Base-by-base conservation (phyloP, 2,113 vertebrate species). In the Oxygymnocypris stewartii region DNA sequence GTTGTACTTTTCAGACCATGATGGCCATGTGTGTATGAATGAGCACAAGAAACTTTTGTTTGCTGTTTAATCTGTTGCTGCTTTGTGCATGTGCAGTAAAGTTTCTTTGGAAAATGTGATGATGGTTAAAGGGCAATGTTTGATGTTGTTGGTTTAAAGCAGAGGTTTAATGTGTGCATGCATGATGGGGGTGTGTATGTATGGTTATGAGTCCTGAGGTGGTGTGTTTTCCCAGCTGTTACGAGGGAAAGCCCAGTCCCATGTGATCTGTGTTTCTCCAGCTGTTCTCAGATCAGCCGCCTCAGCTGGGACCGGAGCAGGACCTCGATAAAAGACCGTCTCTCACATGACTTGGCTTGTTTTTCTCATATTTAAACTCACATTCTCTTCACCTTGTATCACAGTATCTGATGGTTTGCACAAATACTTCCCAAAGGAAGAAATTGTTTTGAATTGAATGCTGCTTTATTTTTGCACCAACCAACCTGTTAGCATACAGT, bases 141-240 rank as follows among this genome's bases (percentile, higher is more conserved):
- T 85, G 65, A 80, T 88, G 82, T 79, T 74, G 47, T 73, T 86
- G 85, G 77, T 86, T 84, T 74, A 82, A 44, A 78, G 77, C 35
- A 28, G 54, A 25, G 75, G 54, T 71, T 84, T 84, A 80, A 65
- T 79, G 87, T 61, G 76, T 85, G 85, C 76, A 61, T 79, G 85
- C 51, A 71, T 85, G 77, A 49, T 47, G 42, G n/a, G 42, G 20
- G 57, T 42, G 76, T 49, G 79, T 88, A 57, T 86, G 77, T 76
- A 61, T 51, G 47, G 63, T 87, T 47, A 82, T 67, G 83, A 57
- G 86, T 69, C 51, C 63, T 76, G 79, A 78, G 87, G 76, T 87
- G 87, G 75, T 90, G 88, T 95, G 92, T 95, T 94, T 94, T 90
- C 88, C 93, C 94, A 95, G 95, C 94, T 95, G 95, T 94, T 95